These are phyloP conservation scores for Limonius californicus DNA, from an alignment of 1,140 invertebrate genomes.

Conservation along the genomic window DNA sequence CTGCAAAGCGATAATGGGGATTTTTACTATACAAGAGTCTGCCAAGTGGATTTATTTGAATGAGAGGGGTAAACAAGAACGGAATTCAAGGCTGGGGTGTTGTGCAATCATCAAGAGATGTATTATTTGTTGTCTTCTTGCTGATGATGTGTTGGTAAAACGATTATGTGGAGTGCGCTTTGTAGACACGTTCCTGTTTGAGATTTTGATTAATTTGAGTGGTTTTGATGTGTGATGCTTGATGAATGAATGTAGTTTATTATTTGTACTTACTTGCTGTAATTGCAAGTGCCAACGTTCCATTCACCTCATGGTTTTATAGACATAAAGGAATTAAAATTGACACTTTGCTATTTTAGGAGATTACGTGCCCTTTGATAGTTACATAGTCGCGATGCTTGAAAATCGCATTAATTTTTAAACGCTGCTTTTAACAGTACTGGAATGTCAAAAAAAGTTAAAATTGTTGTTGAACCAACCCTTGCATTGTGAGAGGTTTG, in stretches of 20 bases:
- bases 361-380: too few species aligned
- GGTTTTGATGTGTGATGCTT: constrained; percentile 35
- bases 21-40: constrained; percentile 43
- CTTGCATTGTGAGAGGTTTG: too few species aligned
- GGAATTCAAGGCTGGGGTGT: constrained; percentile 13
- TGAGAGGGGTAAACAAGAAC: constrained; percentile 29
- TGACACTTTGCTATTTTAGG: too few species aligned
- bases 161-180: constrained; percentile 39
- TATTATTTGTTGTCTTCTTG: constrained; percentile 41
- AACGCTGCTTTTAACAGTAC: too few species aligned
- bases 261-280: constrained; percentile 1
- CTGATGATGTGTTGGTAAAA: constrained; percentile 44
- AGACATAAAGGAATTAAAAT: too few species aligned
- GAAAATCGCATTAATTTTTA: too few species aligned
- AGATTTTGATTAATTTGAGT: constrained; percentile 43
- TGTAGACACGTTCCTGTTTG: constrained; percentile 31
- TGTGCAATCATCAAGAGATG: constrained; percentile 27
- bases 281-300: background rate
- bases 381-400: too few species aligned
- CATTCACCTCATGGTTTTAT: background rate
- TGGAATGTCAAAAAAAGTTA: too few species aligned
- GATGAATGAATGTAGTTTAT: constrained; percentile 16
- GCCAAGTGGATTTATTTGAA: constrained; percentile 42
- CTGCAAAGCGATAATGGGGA: constrained; percentile 40
- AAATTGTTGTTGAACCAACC: too few species aligned